These are phyloP conservation scores for Zele albiditarsus DNA, from an alignment of 2,888 invertebrate genomes.

Conservation along the genomic window DNA sequence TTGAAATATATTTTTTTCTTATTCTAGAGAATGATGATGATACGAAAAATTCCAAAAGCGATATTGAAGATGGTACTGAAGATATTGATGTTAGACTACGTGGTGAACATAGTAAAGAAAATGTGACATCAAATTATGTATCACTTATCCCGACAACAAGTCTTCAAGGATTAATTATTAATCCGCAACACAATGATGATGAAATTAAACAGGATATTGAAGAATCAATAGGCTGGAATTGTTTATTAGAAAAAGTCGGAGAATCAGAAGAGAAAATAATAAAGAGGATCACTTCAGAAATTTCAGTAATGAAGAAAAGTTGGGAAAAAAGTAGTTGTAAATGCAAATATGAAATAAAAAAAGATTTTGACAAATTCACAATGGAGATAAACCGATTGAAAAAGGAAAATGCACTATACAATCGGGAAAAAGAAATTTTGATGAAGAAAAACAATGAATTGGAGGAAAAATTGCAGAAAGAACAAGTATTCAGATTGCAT, in stretches of 20 bases:
- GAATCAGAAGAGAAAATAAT: neutral
- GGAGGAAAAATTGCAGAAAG: neutral
- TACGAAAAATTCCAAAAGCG: too few species aligned
- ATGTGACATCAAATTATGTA: too few species aligned
- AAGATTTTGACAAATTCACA: neutral
- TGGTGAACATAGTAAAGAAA: too few species aligned
- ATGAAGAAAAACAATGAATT: neutral
- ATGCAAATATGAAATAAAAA: neutral
- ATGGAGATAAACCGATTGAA: too few species aligned
- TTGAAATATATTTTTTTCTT: too few species aligned
- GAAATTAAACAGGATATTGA: neutral
- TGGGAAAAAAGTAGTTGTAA: neutral
- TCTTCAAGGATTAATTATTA: too few species aligned
- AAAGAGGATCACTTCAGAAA: neutral
- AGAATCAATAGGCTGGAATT: neutral
- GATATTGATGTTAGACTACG: too few species aligned
- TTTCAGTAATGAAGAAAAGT: neutral
- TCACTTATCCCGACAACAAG: too few species aligned
- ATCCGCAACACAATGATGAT: neutral
- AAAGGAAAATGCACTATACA: too few species aligned
- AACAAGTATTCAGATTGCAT: neutral
- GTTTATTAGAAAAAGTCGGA: neutral
- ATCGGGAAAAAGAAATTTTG: too few species aligned
- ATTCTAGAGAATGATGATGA: too few species aligned
- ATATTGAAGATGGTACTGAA: too few species aligned